Evolutionary conservation across 2,113 vertebrate species (phyloP), one percentile per base, ranked within the genome.

Genomic region (Paralichthys olivaceus): DNA sequence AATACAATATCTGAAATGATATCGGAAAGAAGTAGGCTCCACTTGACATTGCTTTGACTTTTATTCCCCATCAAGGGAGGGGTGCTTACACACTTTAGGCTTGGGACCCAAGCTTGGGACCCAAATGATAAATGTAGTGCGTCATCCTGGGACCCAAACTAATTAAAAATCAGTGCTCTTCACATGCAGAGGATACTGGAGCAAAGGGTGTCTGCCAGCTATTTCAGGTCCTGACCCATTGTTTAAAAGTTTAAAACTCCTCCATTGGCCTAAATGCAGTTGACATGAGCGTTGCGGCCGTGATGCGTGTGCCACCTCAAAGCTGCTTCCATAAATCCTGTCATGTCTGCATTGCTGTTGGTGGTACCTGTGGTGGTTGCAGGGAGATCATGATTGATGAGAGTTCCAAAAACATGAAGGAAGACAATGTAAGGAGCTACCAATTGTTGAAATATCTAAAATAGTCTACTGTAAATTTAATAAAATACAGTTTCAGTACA

Each of bases 111-210:
- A 19, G 61, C 69, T 71, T 61, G 61, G 75, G 81, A 82, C 69
- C 72, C 20, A 40, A 78, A 61, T 82, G 87, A 89, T 84, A 76
- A 87, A 87, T 86, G 84, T 74, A 77, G 69, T 76, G 78, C 63
- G 79, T 72, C 81, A 72, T 76, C 72, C 69, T 84, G 87, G 87
- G 87, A 89, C 57, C 69, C 69, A 74, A 69, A 75, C 84, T 89
- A 89, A 89, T 89, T 89, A 89, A 86, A 86, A 89, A 77, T 57
- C 32, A 80, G 61, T 86, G 77, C 80, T 79, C 71, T 81, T 88
- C 75, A 84, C 78, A 75, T 80, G 69, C 57, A 63, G 74, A 4
- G 32, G 71, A 72, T 66, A 72, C 65, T 56, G 72, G 78, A 74
- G 55, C 81, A 80, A 64, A 51, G 58, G 70, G 77, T 11, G 66